Percentiles rank a stretch among this genome's conserved stretches.
phyloP scores from a whole-genome alignment of 2,888 invertebrate species.

The Nomada fucata region DNA sequence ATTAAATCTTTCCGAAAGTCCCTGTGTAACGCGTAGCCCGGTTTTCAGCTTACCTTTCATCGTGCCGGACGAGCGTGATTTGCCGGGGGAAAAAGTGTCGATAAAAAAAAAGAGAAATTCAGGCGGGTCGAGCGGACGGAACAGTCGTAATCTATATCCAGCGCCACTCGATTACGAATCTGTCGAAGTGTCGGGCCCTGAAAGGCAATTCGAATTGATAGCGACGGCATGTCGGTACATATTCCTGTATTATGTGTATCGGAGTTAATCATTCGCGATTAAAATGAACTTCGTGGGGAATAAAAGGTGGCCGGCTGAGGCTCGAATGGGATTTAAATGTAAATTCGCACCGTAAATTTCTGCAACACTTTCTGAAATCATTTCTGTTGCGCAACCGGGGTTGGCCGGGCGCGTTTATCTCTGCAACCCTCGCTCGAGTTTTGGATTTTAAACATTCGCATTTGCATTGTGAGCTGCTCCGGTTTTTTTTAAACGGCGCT shows the following conservation, averaged over 20 bases:
- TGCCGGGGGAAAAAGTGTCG: neutral
- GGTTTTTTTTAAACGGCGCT: neutral
- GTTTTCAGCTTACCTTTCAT: conserved; percentile 11
- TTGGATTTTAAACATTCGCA: conserved; percentile 13
- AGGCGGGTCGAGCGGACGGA: neutral
- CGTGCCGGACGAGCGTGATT: neutral
- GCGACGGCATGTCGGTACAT: neutral
- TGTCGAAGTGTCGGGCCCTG: neutral
- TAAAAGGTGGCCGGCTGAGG: neutral
- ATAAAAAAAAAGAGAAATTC: neutral
- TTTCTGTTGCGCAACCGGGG: neutral
- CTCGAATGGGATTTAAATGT: conserved; percentile 14
- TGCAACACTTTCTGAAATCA: conserved; percentile 12
- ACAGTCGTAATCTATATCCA: neutral
- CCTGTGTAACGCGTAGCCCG: neutral
- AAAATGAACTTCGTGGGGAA: conserved; percentile 10
- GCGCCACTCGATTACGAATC: neutral
- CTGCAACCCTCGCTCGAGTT: neutral
- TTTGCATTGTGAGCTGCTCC: neutral
- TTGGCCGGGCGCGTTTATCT: neutral
- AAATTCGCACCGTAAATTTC: conserved; percentile 20
- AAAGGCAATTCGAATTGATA: neutral
- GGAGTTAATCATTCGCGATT: conserved; percentile 19
- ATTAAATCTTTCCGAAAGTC: conserved; percentile 18
- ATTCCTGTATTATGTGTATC: neutral